phyloP scores from a whole-genome alignment of 2,888 invertebrate genomes.

The Coelopa pilipes region DNA sequence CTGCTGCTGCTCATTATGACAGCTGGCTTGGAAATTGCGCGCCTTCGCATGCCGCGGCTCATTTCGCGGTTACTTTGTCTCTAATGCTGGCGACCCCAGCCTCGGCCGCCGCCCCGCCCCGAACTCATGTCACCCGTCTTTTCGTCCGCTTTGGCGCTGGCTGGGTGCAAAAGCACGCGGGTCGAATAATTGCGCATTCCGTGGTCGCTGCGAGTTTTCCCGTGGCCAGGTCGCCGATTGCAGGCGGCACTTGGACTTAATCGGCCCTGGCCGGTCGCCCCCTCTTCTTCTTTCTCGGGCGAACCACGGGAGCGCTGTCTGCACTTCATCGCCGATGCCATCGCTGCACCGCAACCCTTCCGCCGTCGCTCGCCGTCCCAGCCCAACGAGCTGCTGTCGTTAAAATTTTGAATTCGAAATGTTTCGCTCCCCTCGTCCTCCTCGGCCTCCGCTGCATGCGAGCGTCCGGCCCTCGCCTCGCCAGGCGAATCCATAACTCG shows the following conservation, averaged over 20 bases:
- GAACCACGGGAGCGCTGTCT: not conserved
- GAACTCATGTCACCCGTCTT: not conserved
- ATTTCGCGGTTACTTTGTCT: not conserved
- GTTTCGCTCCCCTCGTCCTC: not conserved
- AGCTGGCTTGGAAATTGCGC: slow-evolving; percentile 4
- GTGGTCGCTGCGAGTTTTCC: too few species aligned
- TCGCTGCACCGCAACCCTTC: not conserved
- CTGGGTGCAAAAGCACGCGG: too few species aligned
- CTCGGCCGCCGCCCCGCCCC: not conserved
- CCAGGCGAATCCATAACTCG: too few species aligned
- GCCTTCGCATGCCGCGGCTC: not conserved
- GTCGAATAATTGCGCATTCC: too few species aligned
- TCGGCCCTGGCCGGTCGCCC: not conserved
- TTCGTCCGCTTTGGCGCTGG: not conserved
- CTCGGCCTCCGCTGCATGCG: too few species aligned
- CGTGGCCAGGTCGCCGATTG: not conserved
- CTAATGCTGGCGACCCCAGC: not conserved
- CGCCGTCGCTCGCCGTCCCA: not conserved
- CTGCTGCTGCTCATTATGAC: slow-evolving; percentile 1
- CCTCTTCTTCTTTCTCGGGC: not conserved
- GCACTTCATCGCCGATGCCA: not conserved
- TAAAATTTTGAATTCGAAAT: not conserved
- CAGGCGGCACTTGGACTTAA: not conserved
- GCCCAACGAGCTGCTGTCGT: not conserved
- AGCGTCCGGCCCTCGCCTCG: too few species aligned